Evolutionary conservation across 2,113 vertebrate species (phyloP).

Genomic region (Saimiri boliviensis): DNA sequence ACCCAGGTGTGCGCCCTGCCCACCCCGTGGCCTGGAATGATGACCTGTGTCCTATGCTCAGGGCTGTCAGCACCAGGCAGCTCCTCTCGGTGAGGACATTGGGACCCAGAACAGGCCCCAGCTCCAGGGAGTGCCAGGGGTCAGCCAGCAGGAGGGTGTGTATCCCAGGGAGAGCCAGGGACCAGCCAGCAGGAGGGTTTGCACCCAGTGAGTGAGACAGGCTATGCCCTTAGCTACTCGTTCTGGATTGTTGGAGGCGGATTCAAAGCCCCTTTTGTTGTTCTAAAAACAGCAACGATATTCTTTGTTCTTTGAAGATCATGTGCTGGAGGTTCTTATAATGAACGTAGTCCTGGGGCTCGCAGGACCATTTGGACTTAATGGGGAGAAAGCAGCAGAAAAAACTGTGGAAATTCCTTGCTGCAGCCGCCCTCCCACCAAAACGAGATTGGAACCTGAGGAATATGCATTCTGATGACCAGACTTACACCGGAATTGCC

Average conservation of each 20-base stretch:
- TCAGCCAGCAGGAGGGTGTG: accelerated
- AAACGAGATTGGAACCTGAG: not conserved
- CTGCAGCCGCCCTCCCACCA: not conserved
- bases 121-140: accelerated
- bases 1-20: accelerated
- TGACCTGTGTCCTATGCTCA: accelerated
- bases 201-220: accelerated
- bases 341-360: not conserved
- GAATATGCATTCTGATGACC: accelerated
- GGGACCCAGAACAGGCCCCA: too few species aligned
- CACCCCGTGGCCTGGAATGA: accelerated
- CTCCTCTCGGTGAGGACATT: too few species aligned
- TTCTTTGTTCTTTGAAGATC: not conserved
- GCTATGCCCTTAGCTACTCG: accelerated
- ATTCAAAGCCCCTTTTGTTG: not conserved
- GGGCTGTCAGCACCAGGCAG: accelerated
- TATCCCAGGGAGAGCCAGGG: accelerated
- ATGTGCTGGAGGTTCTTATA: not conserved
- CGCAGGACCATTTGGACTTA: not conserved
- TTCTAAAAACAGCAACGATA: not conserved
- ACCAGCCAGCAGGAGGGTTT: accelerated
- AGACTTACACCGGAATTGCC: not conserved
- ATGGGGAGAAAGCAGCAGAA: not conserved
- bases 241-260: not conserved
- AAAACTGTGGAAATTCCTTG: accelerated